These are phyloP conservation scores for Ia io DNA, from an alignment of 2,113 vertebrate species.

Conservation along the genomic window DNA sequence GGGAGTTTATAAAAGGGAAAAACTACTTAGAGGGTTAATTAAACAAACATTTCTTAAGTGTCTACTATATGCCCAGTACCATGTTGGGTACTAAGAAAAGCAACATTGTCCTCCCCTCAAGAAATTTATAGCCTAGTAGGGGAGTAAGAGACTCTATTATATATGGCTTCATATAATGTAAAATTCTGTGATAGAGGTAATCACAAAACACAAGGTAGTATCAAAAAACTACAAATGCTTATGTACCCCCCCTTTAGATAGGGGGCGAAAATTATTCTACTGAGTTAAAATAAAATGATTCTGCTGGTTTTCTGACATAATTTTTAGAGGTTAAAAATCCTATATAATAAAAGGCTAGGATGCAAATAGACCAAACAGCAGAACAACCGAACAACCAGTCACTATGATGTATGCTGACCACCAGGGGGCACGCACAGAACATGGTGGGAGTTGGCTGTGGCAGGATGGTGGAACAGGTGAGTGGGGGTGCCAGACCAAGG, in stretches of 20 bases:
- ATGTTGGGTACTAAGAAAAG: neutral
- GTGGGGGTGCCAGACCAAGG: too few species aligned
- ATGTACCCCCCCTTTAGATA: neutral
- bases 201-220: neutral
- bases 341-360: too few species aligned
- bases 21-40: neutral
- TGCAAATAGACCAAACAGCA: too few species aligned
- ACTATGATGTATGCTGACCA: too few species aligned
- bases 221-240: neutral
- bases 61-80: neutral
- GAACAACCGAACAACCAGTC: too few species aligned
- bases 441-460: too few species aligned
- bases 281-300: neutral
- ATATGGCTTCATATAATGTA: neutral
- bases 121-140: neutral
- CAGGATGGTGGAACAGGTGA: too few species aligned
- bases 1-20: neutral
- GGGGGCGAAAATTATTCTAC: neutral
- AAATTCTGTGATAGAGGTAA: neutral
- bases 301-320: neutral
- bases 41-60: neutral
- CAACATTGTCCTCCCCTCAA: neutral
- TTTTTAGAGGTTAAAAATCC: neutral
- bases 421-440: too few species aligned
- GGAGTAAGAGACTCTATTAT: neutral